A percentile compares a stretch with the other conserved stretches of the same genome.
Conservation (phyloP, 2,113 vertebrate species). For the human (Homo sapiens) region DNA sequence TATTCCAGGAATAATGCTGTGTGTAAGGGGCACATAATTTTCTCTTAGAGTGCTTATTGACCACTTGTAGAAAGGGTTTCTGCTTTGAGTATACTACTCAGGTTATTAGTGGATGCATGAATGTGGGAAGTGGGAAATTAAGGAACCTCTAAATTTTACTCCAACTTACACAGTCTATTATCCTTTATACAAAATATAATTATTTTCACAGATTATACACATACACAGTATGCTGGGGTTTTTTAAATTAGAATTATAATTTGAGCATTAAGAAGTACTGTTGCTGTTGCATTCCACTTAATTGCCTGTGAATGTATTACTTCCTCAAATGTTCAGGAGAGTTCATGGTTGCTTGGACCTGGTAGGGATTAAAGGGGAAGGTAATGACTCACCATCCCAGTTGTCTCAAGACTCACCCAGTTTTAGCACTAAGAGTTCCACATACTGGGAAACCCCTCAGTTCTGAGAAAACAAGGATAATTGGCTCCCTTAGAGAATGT, state of each 20-base stretch:
- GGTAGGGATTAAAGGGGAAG: neutral
- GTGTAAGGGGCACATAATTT: neutral
- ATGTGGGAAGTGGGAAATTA: neutral
- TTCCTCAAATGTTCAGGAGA: neutral
- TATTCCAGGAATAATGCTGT: neutral
- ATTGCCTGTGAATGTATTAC: neutral
- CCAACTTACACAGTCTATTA: neutral
- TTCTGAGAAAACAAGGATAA: neutral
- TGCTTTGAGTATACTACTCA: neutral
- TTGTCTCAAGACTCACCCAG: neutral
- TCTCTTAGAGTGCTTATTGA: neutral
- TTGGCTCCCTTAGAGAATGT: neutral
- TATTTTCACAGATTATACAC: neutral
- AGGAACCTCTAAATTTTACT: neutral
- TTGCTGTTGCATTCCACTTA: neutral
- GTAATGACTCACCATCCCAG: neutral
- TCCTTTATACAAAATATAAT: neutral
- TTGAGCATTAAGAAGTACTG: neutral
- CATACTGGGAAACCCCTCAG: neutral
- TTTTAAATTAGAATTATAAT: neutral
- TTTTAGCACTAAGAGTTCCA: neutral
- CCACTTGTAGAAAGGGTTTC: neutral
- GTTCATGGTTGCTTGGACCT: neutral
- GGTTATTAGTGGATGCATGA: neutral
- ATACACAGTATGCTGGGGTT: neutral